These are phyloP conservation scores for Theristicus caerulescens DNA, from an alignment of 2,113 vertebrate genomes.

Conservation along the genomic window DNA sequence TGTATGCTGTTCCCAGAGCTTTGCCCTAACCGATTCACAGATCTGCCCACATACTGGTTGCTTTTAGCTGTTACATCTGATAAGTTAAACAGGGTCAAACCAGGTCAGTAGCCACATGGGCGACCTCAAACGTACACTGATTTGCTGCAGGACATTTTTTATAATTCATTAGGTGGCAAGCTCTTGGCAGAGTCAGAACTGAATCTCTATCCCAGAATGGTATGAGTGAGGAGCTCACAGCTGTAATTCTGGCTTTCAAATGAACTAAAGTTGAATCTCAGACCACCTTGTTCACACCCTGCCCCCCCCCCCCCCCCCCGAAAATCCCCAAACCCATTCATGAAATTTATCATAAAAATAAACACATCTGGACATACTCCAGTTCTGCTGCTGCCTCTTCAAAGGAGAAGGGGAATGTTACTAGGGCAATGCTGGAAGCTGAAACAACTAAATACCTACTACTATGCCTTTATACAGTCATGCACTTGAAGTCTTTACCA, in stretches of 20 bases:
- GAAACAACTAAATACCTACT: not conserved
- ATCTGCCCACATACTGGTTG: not conserved
- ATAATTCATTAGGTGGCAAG: not conserved
- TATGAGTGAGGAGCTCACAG: not conserved
- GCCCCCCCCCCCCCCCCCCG: accelerated
- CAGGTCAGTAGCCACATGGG: not conserved
- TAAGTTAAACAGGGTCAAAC: not conserved
- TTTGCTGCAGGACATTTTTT: not conserved
- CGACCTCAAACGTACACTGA: not conserved
- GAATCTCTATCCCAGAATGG: not conserved
- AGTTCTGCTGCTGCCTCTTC: not conserved
- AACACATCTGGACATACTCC: not conserved
- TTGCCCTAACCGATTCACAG: not conserved
- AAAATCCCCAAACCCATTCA: not conserved
- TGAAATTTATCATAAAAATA: not conserved
- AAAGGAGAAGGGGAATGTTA: not conserved
- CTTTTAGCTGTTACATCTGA: not conserved
- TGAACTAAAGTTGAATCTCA: not conserved
- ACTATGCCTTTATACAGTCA: not conserved
- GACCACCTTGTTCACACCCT: not conserved
- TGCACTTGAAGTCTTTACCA: not conserved
- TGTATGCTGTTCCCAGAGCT: not conserved
- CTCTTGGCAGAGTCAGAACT: not conserved
- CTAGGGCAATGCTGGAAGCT: not conserved
- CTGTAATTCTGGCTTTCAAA: not conserved